phyloP scores from a whole-genome alignment of 2,113 vertebrate genomes.

The Leuciscus idus region DNA sequence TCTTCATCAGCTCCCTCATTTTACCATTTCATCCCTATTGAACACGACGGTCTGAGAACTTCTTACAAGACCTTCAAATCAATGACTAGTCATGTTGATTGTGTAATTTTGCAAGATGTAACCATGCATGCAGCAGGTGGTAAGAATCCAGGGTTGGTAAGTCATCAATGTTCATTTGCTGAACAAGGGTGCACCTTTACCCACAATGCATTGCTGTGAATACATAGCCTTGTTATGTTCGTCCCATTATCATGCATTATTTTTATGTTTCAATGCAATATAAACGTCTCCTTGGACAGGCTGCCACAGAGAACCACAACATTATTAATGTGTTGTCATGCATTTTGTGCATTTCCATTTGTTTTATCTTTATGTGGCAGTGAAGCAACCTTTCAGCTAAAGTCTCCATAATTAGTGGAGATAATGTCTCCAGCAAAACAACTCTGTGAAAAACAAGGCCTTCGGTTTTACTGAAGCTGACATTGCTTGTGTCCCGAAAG shows the following conservation, averaged over 20 bases:
- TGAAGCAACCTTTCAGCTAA: slow-evolving; percentile 31
- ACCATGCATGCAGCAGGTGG: neutral
- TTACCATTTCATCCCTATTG: slow-evolving; percentile 34
- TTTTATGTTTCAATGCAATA: neutral
- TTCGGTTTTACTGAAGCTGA: neutral
- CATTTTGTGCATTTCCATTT: slow-evolving; percentile 3
- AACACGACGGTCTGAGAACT: neutral
- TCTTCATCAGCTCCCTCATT: slow-evolving; percentile 34
- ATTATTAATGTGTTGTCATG: slow-evolving; percentile 34
- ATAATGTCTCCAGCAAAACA: neutral
- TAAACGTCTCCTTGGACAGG: neutral
- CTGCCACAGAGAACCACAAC: neutral
- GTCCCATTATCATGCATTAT: slow-evolving; percentile 4
- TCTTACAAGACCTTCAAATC: slow-evolving; percentile 18
- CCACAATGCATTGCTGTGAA: slow-evolving; percentile 12
- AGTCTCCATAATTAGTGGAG: slow-evolving; percentile 22
- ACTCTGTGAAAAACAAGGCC: slow-evolving; percentile 11
- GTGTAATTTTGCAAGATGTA: neutral
- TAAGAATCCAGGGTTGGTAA: neutral
- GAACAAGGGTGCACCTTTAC: neutral
- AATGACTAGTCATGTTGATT: neutral
- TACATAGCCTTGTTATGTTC: neutral
- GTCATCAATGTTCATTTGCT: slow-evolving; percentile 12
- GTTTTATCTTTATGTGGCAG: slow-evolving; percentile 23
- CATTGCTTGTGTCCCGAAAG: neutral